These are phyloP conservation scores for Tachystola acroxantha DNA, from an alignment of 2,888 invertebrate genomes.

Conservation along the genomic window DNA sequence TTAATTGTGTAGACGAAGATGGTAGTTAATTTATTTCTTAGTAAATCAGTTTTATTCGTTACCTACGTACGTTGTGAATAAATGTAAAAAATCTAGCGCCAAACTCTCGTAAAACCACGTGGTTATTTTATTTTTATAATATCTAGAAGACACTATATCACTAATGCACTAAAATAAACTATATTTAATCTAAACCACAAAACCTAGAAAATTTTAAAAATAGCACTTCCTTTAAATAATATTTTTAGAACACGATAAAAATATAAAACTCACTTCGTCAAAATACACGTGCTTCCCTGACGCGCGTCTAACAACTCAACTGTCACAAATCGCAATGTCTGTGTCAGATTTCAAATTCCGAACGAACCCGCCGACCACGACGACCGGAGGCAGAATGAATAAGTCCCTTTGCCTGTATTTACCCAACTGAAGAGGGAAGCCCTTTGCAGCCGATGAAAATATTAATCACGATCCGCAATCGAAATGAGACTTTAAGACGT, in stretches of 20 bases:
- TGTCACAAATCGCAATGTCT: slow-evolving; percentile 1
- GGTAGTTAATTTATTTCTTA: too few relatives aligned
- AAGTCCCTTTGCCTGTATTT: slow-evolving; percentile 21
- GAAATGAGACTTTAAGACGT: slow-evolving; percentile 30
- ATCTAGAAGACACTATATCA: too few relatives aligned
- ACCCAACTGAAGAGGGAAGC: slow-evolving; percentile 31
- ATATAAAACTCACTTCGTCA: slow-evolving; percentile 33
- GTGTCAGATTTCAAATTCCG: slow-evolving; percentile 12
- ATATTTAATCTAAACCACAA: too few relatives aligned
- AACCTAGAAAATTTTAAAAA: too few relatives aligned
- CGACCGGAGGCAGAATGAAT: slow-evolving; percentile 42
- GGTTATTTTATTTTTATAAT: too few relatives aligned
- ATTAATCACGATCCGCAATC: slow-evolving; percentile 29
- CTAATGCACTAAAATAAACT: too few relatives aligned
- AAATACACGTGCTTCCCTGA: slow-evolving; percentile 28
- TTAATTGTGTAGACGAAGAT: too few relatives aligned
- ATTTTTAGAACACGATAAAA: slow-evolving; percentile 16
- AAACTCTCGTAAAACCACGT: too few relatives aligned
- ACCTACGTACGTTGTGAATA: too few relatives aligned
- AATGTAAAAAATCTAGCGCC: too few relatives aligned
- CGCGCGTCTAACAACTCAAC: slow-evolving; percentile 15
- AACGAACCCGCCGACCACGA: slow-evolving; percentile 31
- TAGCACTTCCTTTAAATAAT: neutral
- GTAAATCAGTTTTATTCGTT: too few relatives aligned
- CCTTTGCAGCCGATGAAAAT: slow-evolving; percentile 46